Percentiles rank a stretch among this genome's conserved stretches.
Conservation (phyloP, 2,888 invertebrate genomes). For the Epicampocera succincta region DNA sequence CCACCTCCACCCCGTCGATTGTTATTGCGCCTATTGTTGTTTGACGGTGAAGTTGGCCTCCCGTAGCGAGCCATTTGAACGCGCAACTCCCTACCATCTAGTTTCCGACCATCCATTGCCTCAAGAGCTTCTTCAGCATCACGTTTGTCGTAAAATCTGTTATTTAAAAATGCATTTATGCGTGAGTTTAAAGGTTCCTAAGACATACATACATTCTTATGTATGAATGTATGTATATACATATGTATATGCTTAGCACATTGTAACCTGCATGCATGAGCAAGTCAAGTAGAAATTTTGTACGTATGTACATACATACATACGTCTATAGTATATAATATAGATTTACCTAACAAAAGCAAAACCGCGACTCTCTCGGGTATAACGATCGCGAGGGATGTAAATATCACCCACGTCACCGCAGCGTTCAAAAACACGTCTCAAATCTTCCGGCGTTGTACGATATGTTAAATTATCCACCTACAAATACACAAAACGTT, state of each 20-base stretch:
- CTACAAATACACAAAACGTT: slow-evolving; percentile 71
- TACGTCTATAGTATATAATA: too few relatives aligned
- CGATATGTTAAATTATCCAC: slow-evolving; percentile 98
- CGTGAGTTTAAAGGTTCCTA: too few relatives aligned
- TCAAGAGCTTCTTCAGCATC: slow-evolving; percentile 99
- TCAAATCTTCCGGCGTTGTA: slow-evolving; percentile 97
- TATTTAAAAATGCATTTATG: too few relatives aligned
- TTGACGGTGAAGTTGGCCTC: slow-evolving; percentile 90
- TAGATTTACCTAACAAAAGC: slow-evolving; percentile 95
- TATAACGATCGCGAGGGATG: slow-evolving; percentile 96
- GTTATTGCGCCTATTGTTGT: slow-evolving; percentile 86
- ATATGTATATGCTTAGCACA: too few relatives aligned
- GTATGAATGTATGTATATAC: too few relatives aligned
- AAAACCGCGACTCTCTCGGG: slow-evolving; percentile 98
- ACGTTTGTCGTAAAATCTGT: slow-evolving; percentile 95
- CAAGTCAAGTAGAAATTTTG: too few relatives aligned
- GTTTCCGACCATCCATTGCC: slow-evolving; percentile 96
- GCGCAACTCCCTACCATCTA: slow-evolving; percentile 98
- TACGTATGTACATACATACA: too few relatives aligned
- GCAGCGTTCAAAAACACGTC: slow-evolving; percentile 96
- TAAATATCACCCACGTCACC: slow-evolving; percentile 99
- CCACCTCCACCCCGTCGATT: slow-evolving; percentile 81
- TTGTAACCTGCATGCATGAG: too few relatives aligned
- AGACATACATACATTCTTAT: too few relatives aligned
- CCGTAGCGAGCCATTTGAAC: slow-evolving; percentile 98